Conservation (phyloP, 1,140 invertebrate species). For the Anthonomus grandis region DNA sequence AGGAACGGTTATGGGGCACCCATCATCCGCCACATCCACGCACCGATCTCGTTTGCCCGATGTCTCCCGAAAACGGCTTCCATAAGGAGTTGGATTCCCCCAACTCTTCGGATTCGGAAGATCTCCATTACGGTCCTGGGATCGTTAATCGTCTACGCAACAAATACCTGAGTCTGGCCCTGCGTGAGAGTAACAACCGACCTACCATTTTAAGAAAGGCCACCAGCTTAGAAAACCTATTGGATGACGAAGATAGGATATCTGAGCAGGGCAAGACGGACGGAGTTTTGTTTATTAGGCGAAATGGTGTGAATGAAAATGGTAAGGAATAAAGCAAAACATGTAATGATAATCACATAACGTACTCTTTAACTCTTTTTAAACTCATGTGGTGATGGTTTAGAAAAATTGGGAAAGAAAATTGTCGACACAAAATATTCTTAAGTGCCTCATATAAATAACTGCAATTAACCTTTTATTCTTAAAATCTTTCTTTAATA, state of each 20-base stretch:
- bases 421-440: too few relatives aligned
- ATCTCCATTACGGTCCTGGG: slow-evolving; percentile 85
- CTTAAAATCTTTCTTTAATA: too few relatives aligned
- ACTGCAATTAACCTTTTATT: too few relatives aligned
- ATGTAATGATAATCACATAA: neutral
- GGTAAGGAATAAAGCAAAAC: too few relatives aligned
- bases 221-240: slow-evolving; percentile 77
- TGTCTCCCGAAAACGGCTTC: slow-evolving; percentile 18
- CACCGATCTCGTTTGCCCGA: slow-evolving; percentile 2
- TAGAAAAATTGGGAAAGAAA: too few relatives aligned
- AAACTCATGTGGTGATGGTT: too few relatives aligned
- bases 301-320: slow-evolving; percentile 13
- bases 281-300: slow-evolving; percentile 10
- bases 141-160: slow-evolving; percentile 84
- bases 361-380: too few relatives aligned
- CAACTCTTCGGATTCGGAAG: slow-evolving; percentile 61
- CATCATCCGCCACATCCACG: slow-evolving; percentile 14
- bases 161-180: slow-evolving; percentile 76
- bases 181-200: slow-evolving; percentile 64
- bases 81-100: slow-evolving; percentile 28
- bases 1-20: slow-evolving; percentile 37
- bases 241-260: slow-evolving; percentile 69
- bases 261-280: slow-evolving; percentile 33
- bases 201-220: slow-evolving; percentile 67
- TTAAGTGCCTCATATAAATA: too few relatives aligned